A percentile compares a stretch with the other conserved stretches of the same genome.
Conservation (phyloP, 2,797 vertebrate genomes). For the Acestrorhynchus altus region DNA sequence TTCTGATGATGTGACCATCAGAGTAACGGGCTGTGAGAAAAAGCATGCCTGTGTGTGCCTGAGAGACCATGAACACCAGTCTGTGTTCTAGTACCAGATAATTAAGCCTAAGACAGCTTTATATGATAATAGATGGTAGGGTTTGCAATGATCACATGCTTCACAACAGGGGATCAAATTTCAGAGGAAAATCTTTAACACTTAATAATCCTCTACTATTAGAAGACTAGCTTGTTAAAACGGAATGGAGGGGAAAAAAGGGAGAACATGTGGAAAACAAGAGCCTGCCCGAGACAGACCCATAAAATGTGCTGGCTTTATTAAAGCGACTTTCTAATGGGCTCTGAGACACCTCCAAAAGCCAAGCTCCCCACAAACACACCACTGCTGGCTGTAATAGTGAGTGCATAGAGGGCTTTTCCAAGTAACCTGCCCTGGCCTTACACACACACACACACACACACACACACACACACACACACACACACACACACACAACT, state of each 20-base stretch:
- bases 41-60: background rate
- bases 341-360: slow-evolving; percentile 55
- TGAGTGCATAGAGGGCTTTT: slow-evolving; percentile 32
- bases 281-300: slow-evolving; percentile 48
- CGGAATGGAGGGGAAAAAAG: slow-evolving; percentile 18
- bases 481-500: slow-evolving; percentile 17
- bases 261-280: slow-evolving; percentile 55
- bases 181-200: slow-evolving; percentile 44
- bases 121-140: slow-evolving; percentile 37
- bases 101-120: slow-evolving; percentile 41
- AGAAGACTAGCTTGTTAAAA: slow-evolving; percentile 56
- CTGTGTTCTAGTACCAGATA: background rate
- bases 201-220: slow-evolving; percentile 51
- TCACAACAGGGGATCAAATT: slow-evolving; percentile 37
- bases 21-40: background rate
- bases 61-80: background rate
- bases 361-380: slow-evolving; percentile 34
- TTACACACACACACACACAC: slow-evolving; percentile 3
- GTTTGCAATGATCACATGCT: slow-evolving; percentile 46
- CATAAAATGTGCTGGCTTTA: slow-evolving; percentile 52
- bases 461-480: slow-evolving; percentile 14
- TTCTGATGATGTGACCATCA: background rate
- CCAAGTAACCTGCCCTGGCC: background rate
- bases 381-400: slow-evolving; percentile 34
- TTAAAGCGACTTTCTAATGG: slow-evolving; percentile 52